Base-by-base conservation (phyloP, 1,140 invertebrate genomes). In the Caenorhabditis latens region DNA sequence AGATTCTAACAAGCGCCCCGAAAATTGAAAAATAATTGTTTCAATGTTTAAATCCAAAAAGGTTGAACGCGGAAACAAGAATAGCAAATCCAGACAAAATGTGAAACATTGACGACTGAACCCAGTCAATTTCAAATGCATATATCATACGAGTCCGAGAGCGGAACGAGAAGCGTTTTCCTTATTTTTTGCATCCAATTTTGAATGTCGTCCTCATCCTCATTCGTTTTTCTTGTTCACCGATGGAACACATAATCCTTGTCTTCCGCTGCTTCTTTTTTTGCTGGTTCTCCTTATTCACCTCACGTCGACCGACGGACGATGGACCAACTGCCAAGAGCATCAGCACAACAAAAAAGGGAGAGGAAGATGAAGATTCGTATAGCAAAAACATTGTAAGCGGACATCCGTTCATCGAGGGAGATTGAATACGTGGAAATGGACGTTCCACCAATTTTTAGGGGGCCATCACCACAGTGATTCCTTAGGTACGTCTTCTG, bases 331-430 rank as follows among this genome's bases (percentile, higher is more conserved):
- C 32, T 32, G 46, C 42, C 65, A 42, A 46, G 65, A 71, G 61
- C 11, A 71, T 11, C 46, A 79, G 46, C 71, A 79, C 71, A 79
- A 79, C 71, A 79, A 79, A 79, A 79, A 79, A 79, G 11, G 43
- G 24, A 71, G 67, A 40, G 32, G 63, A 46, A 71, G 40, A 71
- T 71, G 65, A 50, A 79, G n/a, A 79, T 79, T 79, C 71, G 71
- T 79, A 79, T 79, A 79, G 71, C 71, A 14, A 79, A 79, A 79
- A 79, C 71, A 79, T 79, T 50, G 46, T 79, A 53, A 79, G 21
- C 71, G 65, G 65, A 79, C 43, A 79, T 79, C 71, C 71, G 71
- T 71, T 71, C 65, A 43, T 43, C 16, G 14, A 4, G 50, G 14
- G 14, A 50, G n/a, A 50, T 46, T 19, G 43, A 71, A 48, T n/a